Conservation (phyloP, 64 coral and sea anemone genomes). For the Cladopsammia gracilis region DNA sequence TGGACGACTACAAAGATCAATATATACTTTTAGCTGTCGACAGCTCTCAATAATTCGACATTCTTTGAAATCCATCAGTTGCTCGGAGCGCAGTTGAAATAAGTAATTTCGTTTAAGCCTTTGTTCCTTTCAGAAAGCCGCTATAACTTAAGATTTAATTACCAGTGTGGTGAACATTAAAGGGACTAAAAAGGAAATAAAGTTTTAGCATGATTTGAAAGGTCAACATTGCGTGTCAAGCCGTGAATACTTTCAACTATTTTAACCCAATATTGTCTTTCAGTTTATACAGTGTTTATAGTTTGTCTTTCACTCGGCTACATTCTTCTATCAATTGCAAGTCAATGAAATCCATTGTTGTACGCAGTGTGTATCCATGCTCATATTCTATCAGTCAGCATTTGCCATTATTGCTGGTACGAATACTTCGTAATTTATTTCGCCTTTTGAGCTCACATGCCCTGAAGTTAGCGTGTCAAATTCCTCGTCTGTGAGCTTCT, state of each 20-base stretch:
- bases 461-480: slow-evolving; percentile 83
- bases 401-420: slow-evolving; percentile 36
- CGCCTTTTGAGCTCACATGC: slow-evolving; percentile 85
- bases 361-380: background rate
- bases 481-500: slow-evolving; percentile 89
- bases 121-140: background rate
- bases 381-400: background rate
- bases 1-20: background rate
- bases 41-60: background rate
- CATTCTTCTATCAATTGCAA: background rate
- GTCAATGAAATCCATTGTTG: background rate
- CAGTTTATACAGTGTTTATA: background rate
- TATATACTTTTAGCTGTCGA: slow-evolving; percentile 8
- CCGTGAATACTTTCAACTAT: slow-evolving; percentile 7
- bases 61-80: background rate
- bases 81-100: background rate
- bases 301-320: background rate
- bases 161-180: background rate
- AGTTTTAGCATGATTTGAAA: background rate
- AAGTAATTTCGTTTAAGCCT: background rate
- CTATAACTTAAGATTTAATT: slow-evolving; percentile 3
- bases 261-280: slow-evolving; percentile 19
- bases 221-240: slow-evolving; percentile 36
- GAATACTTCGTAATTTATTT: slow-evolving; percentile 84
- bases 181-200: background rate